These are phyloP conservation scores for Trematomus loennbergii DNA, from an alignment of 2,113 vertebrate genomes.

Conservation along the genomic window DNA sequence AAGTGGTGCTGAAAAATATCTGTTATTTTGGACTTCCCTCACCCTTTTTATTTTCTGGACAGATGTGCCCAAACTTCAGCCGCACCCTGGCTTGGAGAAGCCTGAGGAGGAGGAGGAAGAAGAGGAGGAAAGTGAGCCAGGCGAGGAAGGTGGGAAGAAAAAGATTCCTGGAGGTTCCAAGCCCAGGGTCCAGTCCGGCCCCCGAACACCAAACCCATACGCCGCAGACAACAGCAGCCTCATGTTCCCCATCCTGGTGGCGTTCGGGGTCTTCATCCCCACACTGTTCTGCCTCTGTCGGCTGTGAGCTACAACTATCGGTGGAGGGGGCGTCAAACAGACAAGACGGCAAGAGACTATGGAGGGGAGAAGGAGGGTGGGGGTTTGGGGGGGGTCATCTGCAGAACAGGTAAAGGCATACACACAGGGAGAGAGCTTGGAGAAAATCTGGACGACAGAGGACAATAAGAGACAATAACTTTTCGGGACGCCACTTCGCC, in stretches of 20 bases:
- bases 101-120: constrained; percentile 95
- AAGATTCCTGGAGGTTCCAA: constrained; percentile 87
- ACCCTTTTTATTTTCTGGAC: background rate
- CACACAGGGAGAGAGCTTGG: constrained; percentile 43
- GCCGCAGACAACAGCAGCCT: constrained; percentile 99
- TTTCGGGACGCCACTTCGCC: constrained; percentile 49
- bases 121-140: constrained; percentile 91
- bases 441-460: constrained; percentile 26
- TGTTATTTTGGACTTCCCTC: background rate
- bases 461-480: constrained; percentile 55
- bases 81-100: constrained; percentile 95
- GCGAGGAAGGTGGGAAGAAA: constrained; percentile 92
- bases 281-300: constrained; percentile 99
- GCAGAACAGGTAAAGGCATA: constrained; percentile 58
- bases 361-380: constrained; percentile 44
- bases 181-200: constrained; percentile 94
- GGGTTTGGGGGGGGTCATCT: constrained; percentile 14
- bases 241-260: constrained; percentile 98
- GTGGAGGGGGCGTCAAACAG: constrained; percentile 24
- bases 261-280: constrained; percentile 99
- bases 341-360: constrained; percentile 42
- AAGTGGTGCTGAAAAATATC: too few species aligned
- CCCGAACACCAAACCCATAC: constrained; percentile 96
- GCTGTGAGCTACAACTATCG: constrained; percentile 86
- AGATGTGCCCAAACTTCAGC: constrained; percentile 98